A percentile compares a stretch with the other conserved stretches of the same genome.
Conservation (phyloP, 1,140 invertebrate genomes). For the Cotesia chilonis region DNA sequence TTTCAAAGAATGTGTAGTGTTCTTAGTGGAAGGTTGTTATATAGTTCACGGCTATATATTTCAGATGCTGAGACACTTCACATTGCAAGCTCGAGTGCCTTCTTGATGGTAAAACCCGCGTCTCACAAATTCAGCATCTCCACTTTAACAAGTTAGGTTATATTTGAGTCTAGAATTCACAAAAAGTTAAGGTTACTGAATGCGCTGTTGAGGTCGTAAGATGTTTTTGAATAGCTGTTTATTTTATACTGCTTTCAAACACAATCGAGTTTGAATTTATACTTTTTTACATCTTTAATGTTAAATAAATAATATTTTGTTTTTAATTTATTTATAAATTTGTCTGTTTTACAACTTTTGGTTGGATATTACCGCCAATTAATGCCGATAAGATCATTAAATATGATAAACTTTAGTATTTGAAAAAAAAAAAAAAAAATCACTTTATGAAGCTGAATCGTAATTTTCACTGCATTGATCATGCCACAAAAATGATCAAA, state of each 20-base stretch:
- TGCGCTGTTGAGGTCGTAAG: neutral
- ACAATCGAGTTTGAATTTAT: neutral
- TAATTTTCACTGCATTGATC: too few species aligned
- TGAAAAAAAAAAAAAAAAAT: too few species aligned
- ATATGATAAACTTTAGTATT: too few species aligned
- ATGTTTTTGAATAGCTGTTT: constrained; percentile 13
- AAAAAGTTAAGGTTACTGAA: constrained; percentile 1
- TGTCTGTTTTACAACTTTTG: too few species aligned
- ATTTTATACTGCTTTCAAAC: neutral
- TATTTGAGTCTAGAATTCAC: neutral
- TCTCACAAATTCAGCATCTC: neutral
- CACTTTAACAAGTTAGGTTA: neutral
- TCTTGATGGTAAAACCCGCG: constrained; percentile 5
- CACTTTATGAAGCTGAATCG: too few species aligned
- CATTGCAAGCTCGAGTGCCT: neutral
- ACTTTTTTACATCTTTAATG: neutral
- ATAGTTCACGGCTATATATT: neutral
- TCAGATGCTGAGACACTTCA: neutral
- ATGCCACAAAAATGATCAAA: too few species aligned
- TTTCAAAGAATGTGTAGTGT: neutral
- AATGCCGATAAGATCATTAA: too few species aligned
- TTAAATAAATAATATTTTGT: too few species aligned
- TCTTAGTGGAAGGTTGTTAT: neutral
- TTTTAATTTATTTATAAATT: too few species aligned
- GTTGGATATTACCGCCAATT: too few species aligned